phyloP scores from a whole-genome alignment of 2,113 vertebrate genomes.

The Myiopsitta monachus region DNA sequence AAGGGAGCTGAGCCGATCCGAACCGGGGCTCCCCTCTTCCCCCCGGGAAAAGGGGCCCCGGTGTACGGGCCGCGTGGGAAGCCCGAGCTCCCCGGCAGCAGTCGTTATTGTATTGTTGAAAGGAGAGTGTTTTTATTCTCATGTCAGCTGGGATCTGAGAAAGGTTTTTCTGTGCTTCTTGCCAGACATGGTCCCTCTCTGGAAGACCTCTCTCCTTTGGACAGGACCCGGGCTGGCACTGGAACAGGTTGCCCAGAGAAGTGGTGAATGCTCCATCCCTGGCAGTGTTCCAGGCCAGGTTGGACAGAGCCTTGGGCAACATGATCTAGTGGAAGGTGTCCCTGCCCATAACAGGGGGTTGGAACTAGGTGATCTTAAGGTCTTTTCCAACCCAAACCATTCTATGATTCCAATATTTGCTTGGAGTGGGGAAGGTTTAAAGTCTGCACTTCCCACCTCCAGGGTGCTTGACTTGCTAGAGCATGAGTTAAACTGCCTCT shows the following conservation, averaged over 20 bases:
- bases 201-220: not conserved
- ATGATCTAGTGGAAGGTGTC: not conserved
- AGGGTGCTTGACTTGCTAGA: not conserved
- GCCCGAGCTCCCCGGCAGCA: not conserved
- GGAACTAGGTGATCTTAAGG: not conserved
- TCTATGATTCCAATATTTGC: not conserved
- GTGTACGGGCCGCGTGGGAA: not conserved
- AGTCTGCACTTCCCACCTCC: fast-evolving
- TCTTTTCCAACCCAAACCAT: not conserved
- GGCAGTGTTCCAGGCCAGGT: not conserved
- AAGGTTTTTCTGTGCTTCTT: not conserved
- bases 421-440: not conserved
- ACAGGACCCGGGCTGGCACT: not conserved
- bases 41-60: too few species aligned
- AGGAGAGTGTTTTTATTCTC: not conserved
- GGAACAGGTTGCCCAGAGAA: not conserved
- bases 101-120: not conserved
- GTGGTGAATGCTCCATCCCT: not conserved
- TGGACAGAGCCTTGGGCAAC: not conserved
- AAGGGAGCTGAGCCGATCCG: not conserved
- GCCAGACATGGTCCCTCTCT: not conserved
- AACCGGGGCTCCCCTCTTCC: not conserved
- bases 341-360: not conserved
- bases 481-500: fast-evolving
- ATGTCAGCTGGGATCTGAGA: not conserved